A percentile compares a stretch with the other conserved stretches of the same genome.
Conservation (phyloP, 2,797 vertebrate genomes). For the Smutsia temminckii region DNA sequence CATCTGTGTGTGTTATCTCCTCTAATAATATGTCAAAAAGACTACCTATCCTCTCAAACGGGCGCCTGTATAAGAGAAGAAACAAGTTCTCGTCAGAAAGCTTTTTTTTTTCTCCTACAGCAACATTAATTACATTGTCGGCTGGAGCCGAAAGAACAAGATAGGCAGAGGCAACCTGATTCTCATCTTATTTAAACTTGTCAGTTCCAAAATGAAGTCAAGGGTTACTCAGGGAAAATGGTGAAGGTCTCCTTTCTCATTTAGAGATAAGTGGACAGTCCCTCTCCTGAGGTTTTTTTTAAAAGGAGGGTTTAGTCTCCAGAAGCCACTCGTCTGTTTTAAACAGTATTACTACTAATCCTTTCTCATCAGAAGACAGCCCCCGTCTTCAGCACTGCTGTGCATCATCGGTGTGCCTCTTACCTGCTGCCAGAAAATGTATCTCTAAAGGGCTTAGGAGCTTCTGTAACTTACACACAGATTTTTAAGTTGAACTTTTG, state of each 20-base stretch:
- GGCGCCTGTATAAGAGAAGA: background rate
- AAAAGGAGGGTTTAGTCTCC: background rate
- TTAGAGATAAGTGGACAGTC: slow-evolving; percentile 56
- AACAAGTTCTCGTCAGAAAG: slow-evolving; percentile 28
- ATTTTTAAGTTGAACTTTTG: slow-evolving; percentile 18
- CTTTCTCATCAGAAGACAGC: background rate
- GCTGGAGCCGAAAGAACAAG: slow-evolving; percentile 48
- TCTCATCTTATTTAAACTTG: slow-evolving; percentile 73
- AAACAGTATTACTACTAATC: background rate
- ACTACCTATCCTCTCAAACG: background rate
- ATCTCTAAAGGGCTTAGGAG: background rate
- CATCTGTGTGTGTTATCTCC: background rate
- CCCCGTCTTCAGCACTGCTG: background rate
- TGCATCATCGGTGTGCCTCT: background rate
- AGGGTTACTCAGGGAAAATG: slow-evolving; percentile 40
- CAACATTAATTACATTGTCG: slow-evolving; percentile 61
- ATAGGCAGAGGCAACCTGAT: slow-evolving; percentile 66
- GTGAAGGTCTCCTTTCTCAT: slow-evolving; percentile 64
- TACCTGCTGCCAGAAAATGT: background rate
- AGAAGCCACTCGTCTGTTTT: background rate
- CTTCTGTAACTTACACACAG: background rate
- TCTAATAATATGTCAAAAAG: background rate
- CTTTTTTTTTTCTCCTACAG: slow-evolving; percentile 37
- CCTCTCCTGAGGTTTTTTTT: background rate
- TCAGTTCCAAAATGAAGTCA: slow-evolving; percentile 60